Evolutionary conservation across 2,797 vertebrate species (phyloP).

Genomic region (Lateolabrax maculatus): DNA sequence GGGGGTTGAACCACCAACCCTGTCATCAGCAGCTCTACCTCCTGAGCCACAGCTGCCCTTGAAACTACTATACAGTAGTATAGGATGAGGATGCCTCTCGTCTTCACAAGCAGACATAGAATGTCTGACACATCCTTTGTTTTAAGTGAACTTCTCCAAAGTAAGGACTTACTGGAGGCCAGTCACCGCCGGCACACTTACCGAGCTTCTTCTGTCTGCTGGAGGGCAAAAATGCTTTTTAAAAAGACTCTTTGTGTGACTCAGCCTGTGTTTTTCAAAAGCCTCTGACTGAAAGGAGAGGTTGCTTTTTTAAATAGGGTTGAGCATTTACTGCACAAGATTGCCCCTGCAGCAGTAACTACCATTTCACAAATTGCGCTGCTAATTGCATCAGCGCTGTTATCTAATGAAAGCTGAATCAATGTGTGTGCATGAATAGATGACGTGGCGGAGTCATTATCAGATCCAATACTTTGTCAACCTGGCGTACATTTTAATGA

Average conservation of each 20-base stretch:
- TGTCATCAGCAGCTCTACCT: too few relatives aligned
- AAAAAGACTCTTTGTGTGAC: slow-evolving; percentile 7
- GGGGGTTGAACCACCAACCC: too few relatives aligned
- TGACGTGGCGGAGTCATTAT: slow-evolving; percentile 10
- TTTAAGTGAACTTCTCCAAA: too few relatives aligned
- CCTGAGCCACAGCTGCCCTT: too few relatives aligned
- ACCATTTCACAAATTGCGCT: slow-evolving; percentile 43
- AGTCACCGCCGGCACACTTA: too few relatives aligned
- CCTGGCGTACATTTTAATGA: slow-evolving; percentile 15
- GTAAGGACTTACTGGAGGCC: too few relatives aligned
- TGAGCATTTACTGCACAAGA: slow-evolving; percentile 21
- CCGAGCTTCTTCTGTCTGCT: too few relatives aligned
- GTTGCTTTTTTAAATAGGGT: slow-evolving; percentile 18
- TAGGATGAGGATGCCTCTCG: too few relatives aligned
- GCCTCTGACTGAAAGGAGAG: slow-evolving; percentile 25
- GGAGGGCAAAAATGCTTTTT: slow-evolving; percentile 22
- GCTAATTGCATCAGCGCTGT: slow-evolving; percentile 40
- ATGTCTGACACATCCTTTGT: too few relatives aligned
- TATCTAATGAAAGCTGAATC: slow-evolving; percentile 41
- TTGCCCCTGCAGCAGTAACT: slow-evolving; percentile 21
- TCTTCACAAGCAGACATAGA: too few relatives aligned
- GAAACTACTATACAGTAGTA: too few relatives aligned
- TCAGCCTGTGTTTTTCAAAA: background rate
- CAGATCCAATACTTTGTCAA: background rate
- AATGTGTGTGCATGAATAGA: slow-evolving; percentile 15